Evolutionary conservation across 2,888 invertebrate species (phyloP).

Genomic region (Laspeyria flexula): DNA sequence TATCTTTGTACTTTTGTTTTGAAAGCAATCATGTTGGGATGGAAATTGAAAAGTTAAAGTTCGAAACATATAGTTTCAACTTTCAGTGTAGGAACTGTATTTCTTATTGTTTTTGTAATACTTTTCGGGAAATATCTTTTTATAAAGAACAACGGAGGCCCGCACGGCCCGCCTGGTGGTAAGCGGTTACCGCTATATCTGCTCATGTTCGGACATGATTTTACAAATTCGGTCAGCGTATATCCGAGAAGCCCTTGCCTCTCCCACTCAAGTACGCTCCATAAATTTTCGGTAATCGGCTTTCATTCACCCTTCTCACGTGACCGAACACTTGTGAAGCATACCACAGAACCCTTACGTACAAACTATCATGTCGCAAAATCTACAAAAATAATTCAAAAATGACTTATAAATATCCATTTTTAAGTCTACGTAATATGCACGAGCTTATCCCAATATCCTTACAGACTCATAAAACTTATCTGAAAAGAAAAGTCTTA

Average conservation of each 20-base stretch:
- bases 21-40: background rate
- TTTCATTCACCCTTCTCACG: slow-evolving; percentile 5
- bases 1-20: background rate
- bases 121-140: no score
- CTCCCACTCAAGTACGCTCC: slow-evolving; percentile 5
- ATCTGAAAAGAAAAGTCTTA: slow-evolving; percentile 17
- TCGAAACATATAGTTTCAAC: background rate
- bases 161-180: no score
- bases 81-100: background rate
- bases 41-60: background rate
- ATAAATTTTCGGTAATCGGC: slow-evolving; percentile 13
- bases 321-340: slow-evolving; percentile 2
- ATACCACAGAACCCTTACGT: background rate
- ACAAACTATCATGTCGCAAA: background rate
- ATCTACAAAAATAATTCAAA: no score
- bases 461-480: slow-evolving; percentile 1
- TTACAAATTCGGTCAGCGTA: background rate
- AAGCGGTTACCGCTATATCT: no score
- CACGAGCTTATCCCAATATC: background rate
- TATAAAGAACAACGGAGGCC: no score
- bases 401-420: no score
- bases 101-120: no score
- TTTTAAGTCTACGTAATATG: no score
- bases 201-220: background rate
- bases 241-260: background rate